A percentile compares a stretch with the other conserved stretches of the same genome.
phyloP scores from a whole-genome alignment of 1,140 invertebrate species.

The Atta texana region DNA sequence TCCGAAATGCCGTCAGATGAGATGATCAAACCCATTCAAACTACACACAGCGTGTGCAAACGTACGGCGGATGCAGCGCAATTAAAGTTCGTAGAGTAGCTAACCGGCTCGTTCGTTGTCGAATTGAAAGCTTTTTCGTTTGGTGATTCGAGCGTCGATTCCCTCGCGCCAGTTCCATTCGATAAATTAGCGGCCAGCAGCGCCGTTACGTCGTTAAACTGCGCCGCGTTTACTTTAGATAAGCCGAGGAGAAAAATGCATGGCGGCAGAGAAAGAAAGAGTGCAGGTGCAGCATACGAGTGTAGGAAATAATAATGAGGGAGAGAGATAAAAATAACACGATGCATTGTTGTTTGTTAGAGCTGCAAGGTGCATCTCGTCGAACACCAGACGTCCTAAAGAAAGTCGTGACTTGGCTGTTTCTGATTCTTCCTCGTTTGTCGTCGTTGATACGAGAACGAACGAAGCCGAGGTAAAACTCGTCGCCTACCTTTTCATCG shows the following conservation, averaged over 20 bases:
- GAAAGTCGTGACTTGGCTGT: constrained; percentile 75
- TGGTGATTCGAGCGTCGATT: constrained; percentile 44
- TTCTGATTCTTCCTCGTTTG: constrained; percentile 72
- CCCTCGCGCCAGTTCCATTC: constrained; percentile 47
- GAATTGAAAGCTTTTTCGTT: constrained; percentile 64
- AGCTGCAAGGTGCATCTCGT: constrained; percentile 67
- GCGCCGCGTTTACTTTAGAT: constrained; percentile 32
- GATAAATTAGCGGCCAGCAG: constrained; percentile 66
- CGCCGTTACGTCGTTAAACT: constrained; percentile 62
- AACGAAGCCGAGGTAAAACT: constrained; percentile 46
- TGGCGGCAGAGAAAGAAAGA: not conserved
- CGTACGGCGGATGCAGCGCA: constrained; percentile 34
- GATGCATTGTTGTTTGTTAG: constrained; percentile 43
- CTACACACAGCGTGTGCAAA: constrained; percentile 50
- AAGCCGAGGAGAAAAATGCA: constrained; percentile 51
- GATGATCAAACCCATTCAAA: constrained; percentile 36
- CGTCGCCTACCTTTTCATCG: constrained; percentile 44
- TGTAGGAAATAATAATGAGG: not conserved
- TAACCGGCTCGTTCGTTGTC: constrained; percentile 52
- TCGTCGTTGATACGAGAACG: constrained; percentile 12
- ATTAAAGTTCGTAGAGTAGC: constrained; percentile 62
- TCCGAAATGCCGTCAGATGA: constrained; percentile 23
- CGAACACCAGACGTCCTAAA: constrained; percentile 54
- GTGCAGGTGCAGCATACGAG: too few relatives aligned
- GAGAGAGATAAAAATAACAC: constrained; percentile 41